phyloP scores from a whole-genome alignment of 2,888 invertebrate species.

The Luffia ferchaultella region DNA sequence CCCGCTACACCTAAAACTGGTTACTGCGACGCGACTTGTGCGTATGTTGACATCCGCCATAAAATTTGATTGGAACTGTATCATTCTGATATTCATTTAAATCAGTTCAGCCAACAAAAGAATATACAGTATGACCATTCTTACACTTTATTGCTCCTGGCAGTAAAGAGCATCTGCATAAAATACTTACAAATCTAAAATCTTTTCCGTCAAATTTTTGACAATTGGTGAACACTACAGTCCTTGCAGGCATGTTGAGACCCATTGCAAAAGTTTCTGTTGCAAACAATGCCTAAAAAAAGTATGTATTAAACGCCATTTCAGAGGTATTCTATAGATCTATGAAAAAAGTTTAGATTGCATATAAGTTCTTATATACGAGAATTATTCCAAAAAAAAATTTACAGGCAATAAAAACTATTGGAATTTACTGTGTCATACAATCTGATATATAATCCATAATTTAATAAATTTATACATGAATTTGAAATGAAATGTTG shows the following conservation, averaged over 20 bases:
- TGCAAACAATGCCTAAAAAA: slow-evolving; percentile 87
- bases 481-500: not conserved
- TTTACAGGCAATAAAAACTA: not conserved
- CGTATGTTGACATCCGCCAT: too few species aligned
- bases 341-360: not conserved
- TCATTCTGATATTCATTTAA: too few species aligned
- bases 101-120: too few species aligned
- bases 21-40: too few species aligned
- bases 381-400: not conserved
- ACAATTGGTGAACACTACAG: slow-evolving; percentile 95
- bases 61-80: too few species aligned
- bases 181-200: slow-evolving; percentile 81
- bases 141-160: too few species aligned
- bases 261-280: slow-evolving; percentile 99
- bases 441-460: not conserved
- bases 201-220: slow-evolving; percentile 98
- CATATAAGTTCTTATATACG: not conserved
- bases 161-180: slow-evolving; percentile 1
- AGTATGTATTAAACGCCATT: not conserved
- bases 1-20: too few species aligned
- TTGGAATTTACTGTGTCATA: not conserved
- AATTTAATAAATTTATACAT: not conserved
- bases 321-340: not conserved
- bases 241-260: slow-evolving; percentile 99
- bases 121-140: too few species aligned